Evolutionary conservation across 2,113 vertebrate genomes (phyloP).

Genomic region (Taurulus bubalis): DNA sequence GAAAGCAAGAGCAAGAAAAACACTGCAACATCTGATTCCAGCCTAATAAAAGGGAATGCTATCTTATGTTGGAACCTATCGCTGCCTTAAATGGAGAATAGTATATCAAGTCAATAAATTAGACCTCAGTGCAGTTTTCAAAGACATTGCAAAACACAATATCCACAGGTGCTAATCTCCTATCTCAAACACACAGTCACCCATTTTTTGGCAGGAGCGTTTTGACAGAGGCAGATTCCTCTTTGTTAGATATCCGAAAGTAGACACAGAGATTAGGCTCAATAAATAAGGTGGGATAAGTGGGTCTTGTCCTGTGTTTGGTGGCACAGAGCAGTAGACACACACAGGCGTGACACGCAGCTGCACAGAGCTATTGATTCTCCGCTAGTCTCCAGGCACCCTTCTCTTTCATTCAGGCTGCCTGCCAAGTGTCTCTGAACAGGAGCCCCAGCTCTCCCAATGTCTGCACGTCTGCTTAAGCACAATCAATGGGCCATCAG

Average conservation of each 20-base stretch:
- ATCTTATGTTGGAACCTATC: conserved; percentile 38
- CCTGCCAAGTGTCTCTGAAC: conserved; percentile 81
- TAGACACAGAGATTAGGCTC: conserved; percentile 69
- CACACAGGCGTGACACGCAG: conserved; percentile 80
- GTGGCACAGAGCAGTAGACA: conserved; percentile 74
- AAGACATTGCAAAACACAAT: conserved; percentile 26
- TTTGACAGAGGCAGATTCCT: conserved; percentile 48
- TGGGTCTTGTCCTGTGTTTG: conserved; percentile 79
- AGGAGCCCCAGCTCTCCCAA: conserved; percentile 78
- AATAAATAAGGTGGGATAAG: conserved; percentile 77
- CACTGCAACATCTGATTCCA: conserved; percentile 55
- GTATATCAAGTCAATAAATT: conserved; percentile 51
- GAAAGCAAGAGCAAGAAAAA: conserved; percentile 62
- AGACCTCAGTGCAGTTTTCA: conserved; percentile 25
- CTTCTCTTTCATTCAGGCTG: conserved; percentile 77
- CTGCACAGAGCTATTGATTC: conserved; percentile 82
- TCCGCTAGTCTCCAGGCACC: conserved; percentile 76
- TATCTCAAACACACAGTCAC: conserved; percentile 33
- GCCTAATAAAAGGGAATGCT: conserved; percentile 39
- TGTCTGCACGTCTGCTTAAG: conserved; percentile 84
- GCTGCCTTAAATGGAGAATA: conserved; percentile 30
- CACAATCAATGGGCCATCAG: conserved; percentile 83
- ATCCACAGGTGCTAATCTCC: conserved; percentile 46
- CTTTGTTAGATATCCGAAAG: conserved; percentile 62
- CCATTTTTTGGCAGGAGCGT: conserved; percentile 41